These are phyloP conservation scores for Hypercompe scribonia DNA, from an alignment of 2,888 invertebrate genomes.

Conservation along the genomic window DNA sequence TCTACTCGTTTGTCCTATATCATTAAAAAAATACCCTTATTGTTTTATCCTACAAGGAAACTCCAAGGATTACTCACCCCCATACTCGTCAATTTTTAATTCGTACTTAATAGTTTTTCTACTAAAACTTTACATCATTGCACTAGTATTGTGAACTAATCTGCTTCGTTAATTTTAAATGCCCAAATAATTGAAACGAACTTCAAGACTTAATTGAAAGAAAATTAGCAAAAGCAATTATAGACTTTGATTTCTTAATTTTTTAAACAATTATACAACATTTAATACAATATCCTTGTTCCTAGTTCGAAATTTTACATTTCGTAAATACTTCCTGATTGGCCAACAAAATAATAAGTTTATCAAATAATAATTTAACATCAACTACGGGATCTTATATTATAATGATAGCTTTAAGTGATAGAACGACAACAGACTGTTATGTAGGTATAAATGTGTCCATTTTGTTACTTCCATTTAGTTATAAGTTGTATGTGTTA, in stretches of 20 bases:
- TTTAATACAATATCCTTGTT: constrained; percentile 8
- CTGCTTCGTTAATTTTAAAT: neutral
- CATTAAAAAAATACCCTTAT: too few relatives aligned
- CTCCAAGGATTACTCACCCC: too few relatives aligned
- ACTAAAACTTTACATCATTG: neutral
- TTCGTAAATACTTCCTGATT: constrained; percentile 8
- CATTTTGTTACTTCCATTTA: constrained; percentile 61
- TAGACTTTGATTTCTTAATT: neutral
- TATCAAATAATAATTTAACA: constrained; percentile 50
- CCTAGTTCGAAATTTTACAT: constrained; percentile 11
- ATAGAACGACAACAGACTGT: constrained; percentile 70
- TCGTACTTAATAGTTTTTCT: neutral
- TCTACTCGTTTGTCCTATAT: too few relatives aligned
- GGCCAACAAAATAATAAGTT: constrained; percentile 36
- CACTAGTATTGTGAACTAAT: neutral
- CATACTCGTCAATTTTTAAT: neutral
- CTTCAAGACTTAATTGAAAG: neutral
- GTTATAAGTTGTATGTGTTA: constrained; percentile 53
- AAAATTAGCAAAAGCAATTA: constrained; percentile 1
- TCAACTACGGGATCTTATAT: constrained; percentile 64
- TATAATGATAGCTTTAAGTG: constrained; percentile 69
- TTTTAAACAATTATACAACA: constrained; percentile 4
- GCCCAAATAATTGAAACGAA: neutral
- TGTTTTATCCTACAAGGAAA: too few relatives aligned
- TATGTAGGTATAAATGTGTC: constrained; percentile 65